Percentiles rank a stretch among this genome's conserved stretches.
phyloP scores from a whole-genome alignment of 2,888 invertebrate genomes.

The Eupeodes latifasciatus region DNA sequence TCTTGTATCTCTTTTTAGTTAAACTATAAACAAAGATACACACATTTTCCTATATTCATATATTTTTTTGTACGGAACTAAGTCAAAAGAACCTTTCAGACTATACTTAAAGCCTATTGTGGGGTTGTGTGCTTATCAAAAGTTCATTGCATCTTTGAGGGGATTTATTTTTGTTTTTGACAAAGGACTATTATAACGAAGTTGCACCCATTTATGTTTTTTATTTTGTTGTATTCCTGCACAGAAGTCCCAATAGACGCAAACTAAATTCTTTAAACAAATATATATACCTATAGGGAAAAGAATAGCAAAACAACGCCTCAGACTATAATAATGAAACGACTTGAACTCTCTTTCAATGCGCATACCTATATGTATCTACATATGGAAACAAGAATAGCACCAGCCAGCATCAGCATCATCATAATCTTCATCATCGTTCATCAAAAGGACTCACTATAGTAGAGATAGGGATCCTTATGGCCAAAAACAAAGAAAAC shows the following conservation, averaged over 20 bases:
- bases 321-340: conserved; percentile 71
- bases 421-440: conserved; percentile 36
- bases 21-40: neutral
- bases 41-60: neutral
- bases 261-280: neutral
- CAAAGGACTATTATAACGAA: conserved; percentile 62
- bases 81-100: conserved; percentile 63
- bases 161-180: conserved; percentile 47
- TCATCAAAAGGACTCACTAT: conserved; percentile 21
- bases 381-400: conserved; percentile 37
- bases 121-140: conserved; percentile 26
- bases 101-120: conserved; percentile 49
- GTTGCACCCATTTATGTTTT: conserved; percentile 47
- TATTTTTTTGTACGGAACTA: conserved; percentile 36
- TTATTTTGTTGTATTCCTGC: no score
- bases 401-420: conserved; percentile 7
- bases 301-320: conserved; percentile 52
- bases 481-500: conserved; percentile 57
- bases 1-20: neutral
- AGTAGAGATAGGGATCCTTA: conserved; percentile 45
- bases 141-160: conserved; percentile 65
- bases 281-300: neutral
- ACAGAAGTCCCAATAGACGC: conserved; percentile 47
- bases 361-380: conserved; percentile 26
- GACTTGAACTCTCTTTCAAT: conserved; percentile 61